These are phyloP conservation scores for Capromys pilorides DNA, from an alignment of 2,797 vertebrate species.

Conservation along the genomic window DNA sequence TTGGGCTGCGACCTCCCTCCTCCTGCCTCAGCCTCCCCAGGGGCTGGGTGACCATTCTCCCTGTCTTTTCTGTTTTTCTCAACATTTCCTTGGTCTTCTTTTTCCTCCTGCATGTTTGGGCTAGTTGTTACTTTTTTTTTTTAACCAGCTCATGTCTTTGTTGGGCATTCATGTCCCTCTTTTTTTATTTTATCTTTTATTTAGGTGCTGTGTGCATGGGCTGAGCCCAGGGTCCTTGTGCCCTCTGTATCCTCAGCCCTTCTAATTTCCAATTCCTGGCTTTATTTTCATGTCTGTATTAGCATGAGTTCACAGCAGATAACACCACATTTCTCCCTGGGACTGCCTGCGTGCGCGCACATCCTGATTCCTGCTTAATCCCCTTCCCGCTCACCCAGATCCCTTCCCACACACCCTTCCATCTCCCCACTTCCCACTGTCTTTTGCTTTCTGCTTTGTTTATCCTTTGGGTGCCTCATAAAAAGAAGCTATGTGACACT, in stretches of 20 bases:
- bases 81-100: background rate
- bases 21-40: background rate
- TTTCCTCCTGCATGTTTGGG: background rate
- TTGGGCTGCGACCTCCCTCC: background rate
- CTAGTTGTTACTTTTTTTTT: background rate
- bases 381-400: background rate
- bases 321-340: background rate
- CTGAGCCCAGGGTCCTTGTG: background rate
- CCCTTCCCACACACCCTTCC: background rate
- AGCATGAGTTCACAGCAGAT: background rate
- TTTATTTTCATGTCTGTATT: background rate
- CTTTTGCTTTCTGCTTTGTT: background rate
- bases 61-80: background rate
- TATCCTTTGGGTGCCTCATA: background rate
- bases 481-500: background rate
- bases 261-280: background rate
- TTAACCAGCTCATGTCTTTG: background rate
- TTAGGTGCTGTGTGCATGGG: background rate
- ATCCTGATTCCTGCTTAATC: background rate
- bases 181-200: background rate
- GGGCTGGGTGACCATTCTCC: background rate
- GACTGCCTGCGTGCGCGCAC: background rate
- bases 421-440: background rate
- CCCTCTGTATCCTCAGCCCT: background rate
- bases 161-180: background rate